phyloP scores from a whole-genome alignment of 1,140 invertebrate species.

The Parapsyche elsis region DNA sequence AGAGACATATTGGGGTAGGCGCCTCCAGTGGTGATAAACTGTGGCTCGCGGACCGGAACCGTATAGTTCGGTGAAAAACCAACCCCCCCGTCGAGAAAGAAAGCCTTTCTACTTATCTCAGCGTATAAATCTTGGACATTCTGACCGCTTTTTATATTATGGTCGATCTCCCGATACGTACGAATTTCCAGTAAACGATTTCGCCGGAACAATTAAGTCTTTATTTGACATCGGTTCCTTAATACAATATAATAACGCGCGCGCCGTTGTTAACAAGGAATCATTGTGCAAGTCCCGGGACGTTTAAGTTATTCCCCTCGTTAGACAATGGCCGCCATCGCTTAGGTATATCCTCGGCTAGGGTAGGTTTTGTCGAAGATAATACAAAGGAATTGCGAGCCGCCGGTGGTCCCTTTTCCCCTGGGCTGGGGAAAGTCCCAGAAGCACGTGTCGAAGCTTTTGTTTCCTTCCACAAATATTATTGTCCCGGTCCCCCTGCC shows the following conservation, averaged over 20 bases:
- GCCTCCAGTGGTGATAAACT: slow-evolving; percentile 48
- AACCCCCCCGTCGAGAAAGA: slow-evolving; percentile 35
- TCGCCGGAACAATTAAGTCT: background rate
- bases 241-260: background rate
- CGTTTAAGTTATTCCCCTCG: slow-evolving; percentile 9
- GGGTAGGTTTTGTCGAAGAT: background rate
- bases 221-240: background rate
- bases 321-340: slow-evolving; percentile 1
- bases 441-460: background rate
- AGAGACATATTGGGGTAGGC: slow-evolving; percentile 48
- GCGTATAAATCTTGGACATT: slow-evolving; percentile 48
- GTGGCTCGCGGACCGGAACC: slow-evolving; percentile 43
- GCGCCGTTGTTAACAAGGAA: slow-evolving; percentile 3
- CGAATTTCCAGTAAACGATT: background rate
- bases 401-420: no score
- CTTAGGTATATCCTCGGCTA: background rate
- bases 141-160: background rate
- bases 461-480: slow-evolving; percentile 28
- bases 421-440: background rate
- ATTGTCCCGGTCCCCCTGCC: background rate
- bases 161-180: background rate
- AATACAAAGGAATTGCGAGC: background rate
- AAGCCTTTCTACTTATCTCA: slow-evolving; percentile 47
- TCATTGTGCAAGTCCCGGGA: background rate
- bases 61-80: slow-evolving; percentile 27